Evolutionary conservation across 2,113 vertebrate genomes (phyloP), one percentile per base, ranked within the genome.

Genomic region (Planiliza haematocheilus): DNA sequence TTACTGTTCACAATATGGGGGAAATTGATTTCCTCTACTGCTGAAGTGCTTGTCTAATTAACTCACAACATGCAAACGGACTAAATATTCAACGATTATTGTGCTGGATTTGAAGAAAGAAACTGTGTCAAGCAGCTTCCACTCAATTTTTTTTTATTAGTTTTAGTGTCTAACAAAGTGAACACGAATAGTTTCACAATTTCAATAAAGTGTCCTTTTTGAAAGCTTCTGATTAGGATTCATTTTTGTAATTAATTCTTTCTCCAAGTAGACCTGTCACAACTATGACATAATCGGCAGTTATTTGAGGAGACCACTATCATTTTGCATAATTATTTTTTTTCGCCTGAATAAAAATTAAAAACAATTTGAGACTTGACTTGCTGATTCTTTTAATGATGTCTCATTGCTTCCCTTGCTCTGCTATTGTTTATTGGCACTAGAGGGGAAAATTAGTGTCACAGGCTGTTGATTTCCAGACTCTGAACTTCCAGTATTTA

Each of bases 1-100:
- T 92, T 87, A 88, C 49, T 80, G 53, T 67, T 69, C 64, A 68
- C 74, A 82, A 83, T 86, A 81, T 78, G 50, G 66, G 46, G 52
- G 45, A 70, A 63, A 86, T 89, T 63, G 74, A 87, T 91, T 83
- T 71, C 51, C 60, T 74, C 53, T 64, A 21, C 50, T 9, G 14
- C 50, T 71, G 16, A 70, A 66, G 9, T 62, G 46, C 38, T 50
- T 45, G 13, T 70, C 61, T 73, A 85, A 82, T 81, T 69, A 79
- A 64, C 51, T 43, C 10, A 65, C 53, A 77, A 49, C 55, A 41
- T 7, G 8, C 30, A 11, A 53, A 62, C 59, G 56, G 36, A 56
- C 16, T 24, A 69, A 74, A 63, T 82, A 59, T 77, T 49, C 18
- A 45, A 20, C 17, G 51, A 21, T 56, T 49, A 64, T 11, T 58